These are phyloP conservation scores for Carcinoscorpius rotundicauda DNA, from an alignment of 1,140 invertebrate species.

Conservation along the genomic window DNA sequence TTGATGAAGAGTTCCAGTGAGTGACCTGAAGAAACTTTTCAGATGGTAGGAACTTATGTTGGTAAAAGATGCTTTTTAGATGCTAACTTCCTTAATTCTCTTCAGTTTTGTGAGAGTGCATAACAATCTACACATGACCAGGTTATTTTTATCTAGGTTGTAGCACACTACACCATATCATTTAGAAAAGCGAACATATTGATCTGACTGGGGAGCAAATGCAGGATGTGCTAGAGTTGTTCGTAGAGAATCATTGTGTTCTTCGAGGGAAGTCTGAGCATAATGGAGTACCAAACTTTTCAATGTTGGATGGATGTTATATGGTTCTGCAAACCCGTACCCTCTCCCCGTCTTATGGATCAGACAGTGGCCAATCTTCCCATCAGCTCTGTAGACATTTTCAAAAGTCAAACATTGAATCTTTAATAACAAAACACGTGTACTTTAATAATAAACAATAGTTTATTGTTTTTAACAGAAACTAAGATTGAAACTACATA, in stretches of 20 bases:
- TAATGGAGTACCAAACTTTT: slow-evolving; percentile 84
- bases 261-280: slow-evolving; percentile 79
- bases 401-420: neutral
- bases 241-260: slow-evolving; percentile 81
- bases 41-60: no score
- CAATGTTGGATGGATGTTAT: slow-evolving; percentile 72
- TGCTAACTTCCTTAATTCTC: no score
- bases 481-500: no score
- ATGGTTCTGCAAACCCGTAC: slow-evolving; percentile 86
- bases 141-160: no score
- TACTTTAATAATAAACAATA: neutral
- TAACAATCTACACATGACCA: no score
- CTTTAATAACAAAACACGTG: neutral
- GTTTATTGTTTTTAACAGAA: no score
- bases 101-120: no score
- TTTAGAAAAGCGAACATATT: slow-evolving; percentile 5
- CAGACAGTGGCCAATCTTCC: slow-evolving; percentile 79
- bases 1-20: no score
- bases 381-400: slow-evolving; percentile 44
- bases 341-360: slow-evolving; percentile 75
- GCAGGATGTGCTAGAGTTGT: slow-evolving; percentile 68
- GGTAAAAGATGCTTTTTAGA: no score
- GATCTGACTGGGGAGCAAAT: slow-evolving; percentile 24
- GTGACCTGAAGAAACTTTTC: no score
- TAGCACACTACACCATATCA: no score